Base-by-base conservation (phyloP, 2,888 invertebrate species). In the Cyrtodaria siliqua region DNA sequence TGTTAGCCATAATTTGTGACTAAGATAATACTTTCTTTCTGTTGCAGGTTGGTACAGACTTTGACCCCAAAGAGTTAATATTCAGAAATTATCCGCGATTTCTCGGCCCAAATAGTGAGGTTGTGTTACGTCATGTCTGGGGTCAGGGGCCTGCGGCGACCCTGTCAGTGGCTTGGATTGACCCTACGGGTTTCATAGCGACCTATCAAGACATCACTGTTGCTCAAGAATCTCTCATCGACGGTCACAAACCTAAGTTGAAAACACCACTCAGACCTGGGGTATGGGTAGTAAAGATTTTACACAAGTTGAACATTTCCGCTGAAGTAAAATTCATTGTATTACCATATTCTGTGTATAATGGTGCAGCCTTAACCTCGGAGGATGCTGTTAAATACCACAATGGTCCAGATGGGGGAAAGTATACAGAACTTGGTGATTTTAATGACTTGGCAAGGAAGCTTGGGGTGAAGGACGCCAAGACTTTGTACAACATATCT, bases 31-130 rank as follows among this genome's bases (percentile, higher is more conserved):
- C n/a, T n/a, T n/a, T n/a, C n/a, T n/a, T n/a, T n/a, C n/a, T n/a
- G n/a, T n/a, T n/a, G n/a, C n/a, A 94, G 94, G 96, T 99, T 2
- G 97, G 97, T 86, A 96, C 96, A 2, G 96, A 98, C 81, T 99
- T 96, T 92, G 99, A 99, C 94, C 97, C 97, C 91, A 99, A 99
- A 93, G 99, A 99, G 92, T 96, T 96, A 90, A 95, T 96, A 42
- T 97, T 97, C 84, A 95, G 98, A 77, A 98, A 99, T 93, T 96
- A 89, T 75, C 90, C 86, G 16, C 79, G 80, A 16, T 72, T 92
- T 4, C 63, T 92, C 18, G 91, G 92, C 4, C 91, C 92, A 6
- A 84, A 87, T 27, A 89, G 90, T 76, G 89, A 91, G 6, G 40
- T 91, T n/a, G 82, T 73, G 0, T 56, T 92, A 47, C 79, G 84